Base-by-base conservation (phyloP, 2,888 invertebrate species). In the Melanostoma mellinum region DNA sequence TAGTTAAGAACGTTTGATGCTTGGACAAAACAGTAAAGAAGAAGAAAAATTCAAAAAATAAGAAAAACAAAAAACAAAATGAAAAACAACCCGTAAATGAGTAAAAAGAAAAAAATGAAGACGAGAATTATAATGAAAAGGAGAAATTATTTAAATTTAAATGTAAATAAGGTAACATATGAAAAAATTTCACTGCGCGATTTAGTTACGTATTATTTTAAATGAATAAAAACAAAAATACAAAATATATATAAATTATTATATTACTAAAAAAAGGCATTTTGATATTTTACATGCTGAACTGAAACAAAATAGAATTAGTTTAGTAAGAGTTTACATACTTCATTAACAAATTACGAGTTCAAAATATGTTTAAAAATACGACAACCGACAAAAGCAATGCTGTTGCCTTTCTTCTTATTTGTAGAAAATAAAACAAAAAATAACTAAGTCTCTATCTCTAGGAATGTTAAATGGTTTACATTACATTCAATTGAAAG, bases 281-380 rank as follows among this genome's bases (percentile, higher is more conserved):
- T 85, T 85, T 85, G 85, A 85, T 80, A 85, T 80, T 84, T 82
- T 82, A 74, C 75, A 85, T 77, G 78, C 77, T 82, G 82, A 82
- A 82, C 82, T 82, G 82, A 82, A 82, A 82, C 77, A 82, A 82
- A 20, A 69, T 73, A 77, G 68, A 82, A 82, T 78, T 82, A 82
- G 82, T 77, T 82, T 82, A 82, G 78, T 82, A 82, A 78, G 20
- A 20, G 82, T 69, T 63, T 82, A 76, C 73, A 73, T 73, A 82
- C 58, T 68, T 69, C 71, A 71, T 82, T 76, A 77, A 77, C 73
- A 82, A 63, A 71, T 58, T 73, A 73, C 82, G 67, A 73, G 77
- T 82, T 82, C 77, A 68, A 77, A 75, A 71, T 65, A 53, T 58
- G 48, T 53, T 74, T 76, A 68, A 20, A 20, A 68, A 76, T 53